These are phyloP conservation scores for Linepithema humile DNA, from an alignment of 1,140 invertebrate genomes.

Conservation along the genomic window DNA sequence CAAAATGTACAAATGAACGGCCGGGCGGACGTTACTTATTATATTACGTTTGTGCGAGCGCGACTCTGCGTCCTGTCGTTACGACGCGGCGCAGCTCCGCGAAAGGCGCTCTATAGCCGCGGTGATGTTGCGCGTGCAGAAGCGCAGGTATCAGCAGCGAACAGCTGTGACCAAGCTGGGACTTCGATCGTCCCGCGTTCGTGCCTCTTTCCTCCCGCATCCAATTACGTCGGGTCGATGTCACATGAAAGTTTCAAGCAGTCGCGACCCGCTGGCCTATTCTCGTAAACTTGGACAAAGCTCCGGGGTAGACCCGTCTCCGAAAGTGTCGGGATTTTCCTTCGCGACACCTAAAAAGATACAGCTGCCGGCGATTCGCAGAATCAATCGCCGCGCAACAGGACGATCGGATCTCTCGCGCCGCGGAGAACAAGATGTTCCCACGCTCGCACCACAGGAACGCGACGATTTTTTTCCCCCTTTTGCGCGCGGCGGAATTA, in stretches of 20 bases:
- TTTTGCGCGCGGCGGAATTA: not conserved
- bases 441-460: not conserved
- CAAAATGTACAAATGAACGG: no score
- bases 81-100: no score
- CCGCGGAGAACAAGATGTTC: not conserved
- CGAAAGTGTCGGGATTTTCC: not conserved
- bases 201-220: slow-evolving; percentile 39
- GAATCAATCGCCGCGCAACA: not conserved
- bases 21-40: no score
- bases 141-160: slow-evolving; percentile 32
- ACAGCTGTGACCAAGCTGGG: slow-evolving; percentile 66
- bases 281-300: slow-evolving; percentile 32
- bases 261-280: slow-evolving; percentile 59
- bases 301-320: slow-evolving; percentile 23
- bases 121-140: not conserved
- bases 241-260: slow-evolving; percentile 73
- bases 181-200: slow-evolving; percentile 55
- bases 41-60: no score
- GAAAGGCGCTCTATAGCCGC: not conserved
- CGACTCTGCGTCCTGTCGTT: no score
- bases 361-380: no score
- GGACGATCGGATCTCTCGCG: not conserved
- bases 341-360: no score
- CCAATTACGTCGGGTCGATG: slow-evolving; percentile 71
- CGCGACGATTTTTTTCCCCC: no score